These are phyloP conservation scores for Sinocyclocheilus maitianheensis DNA, from an alignment of 2,113 vertebrate species.

Conservation along the genomic window DNA sequence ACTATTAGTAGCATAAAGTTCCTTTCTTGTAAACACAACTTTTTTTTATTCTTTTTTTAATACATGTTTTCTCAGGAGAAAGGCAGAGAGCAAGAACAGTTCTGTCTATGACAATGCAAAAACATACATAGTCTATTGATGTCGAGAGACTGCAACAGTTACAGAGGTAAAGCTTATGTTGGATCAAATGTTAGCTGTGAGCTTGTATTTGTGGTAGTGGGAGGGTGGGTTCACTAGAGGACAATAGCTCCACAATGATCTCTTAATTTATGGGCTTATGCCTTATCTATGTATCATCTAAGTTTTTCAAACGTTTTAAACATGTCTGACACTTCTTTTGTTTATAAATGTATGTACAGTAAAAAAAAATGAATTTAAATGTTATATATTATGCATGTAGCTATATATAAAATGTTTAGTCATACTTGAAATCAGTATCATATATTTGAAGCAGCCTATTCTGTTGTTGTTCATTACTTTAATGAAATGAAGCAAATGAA, in stretches of 20 bases:
- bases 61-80: background rate
- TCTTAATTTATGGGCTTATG: conserved; percentile 76
- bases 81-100: conserved; percentile 36
- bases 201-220: conserved; percentile 29
- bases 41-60: background rate
- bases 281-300: conserved; percentile 12
- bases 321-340: background rate
- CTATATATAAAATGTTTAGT: background rate
- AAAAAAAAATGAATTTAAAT: background rate
- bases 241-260: conserved; percentile 74
- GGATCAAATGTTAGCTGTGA: conserved; percentile 64
- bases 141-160: conserved; percentile 68
- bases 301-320: background rate
- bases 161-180: conserved; percentile 60
- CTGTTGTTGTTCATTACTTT: background rate
- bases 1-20: background rate
- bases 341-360: background rate
- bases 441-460: background rate
- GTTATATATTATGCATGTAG: background rate
- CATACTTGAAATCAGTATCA: background rate
- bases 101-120: conserved; percentile 71
- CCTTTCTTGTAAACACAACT: background rate
- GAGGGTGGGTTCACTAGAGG: conserved; percentile 61
- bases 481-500: background rate
- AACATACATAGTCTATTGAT: conserved; percentile 55